Percentiles rank a stretch among this genome's conserved stretches.
Evolutionary conservation across 2,797 vertebrate genomes (phyloP).

Genomic region (Coregonus suidteri): DNA sequence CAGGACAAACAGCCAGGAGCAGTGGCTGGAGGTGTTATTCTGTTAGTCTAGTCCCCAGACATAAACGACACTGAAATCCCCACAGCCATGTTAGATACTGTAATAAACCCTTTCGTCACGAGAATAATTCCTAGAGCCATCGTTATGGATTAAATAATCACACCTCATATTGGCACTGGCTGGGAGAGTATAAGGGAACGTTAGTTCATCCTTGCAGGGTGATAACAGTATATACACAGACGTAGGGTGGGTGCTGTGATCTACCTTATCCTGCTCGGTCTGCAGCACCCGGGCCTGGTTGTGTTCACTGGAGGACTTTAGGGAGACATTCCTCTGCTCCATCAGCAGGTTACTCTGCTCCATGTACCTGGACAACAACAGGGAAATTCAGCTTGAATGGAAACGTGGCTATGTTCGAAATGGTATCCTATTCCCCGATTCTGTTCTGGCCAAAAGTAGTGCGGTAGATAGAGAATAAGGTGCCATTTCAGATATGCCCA

Average conservation of each 20-base stretch:
- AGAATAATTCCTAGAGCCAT: not conserved
- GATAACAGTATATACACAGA: not conserved
- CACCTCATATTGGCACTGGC: not conserved
- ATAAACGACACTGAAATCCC: not conserved
- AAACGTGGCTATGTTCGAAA: not conserved
- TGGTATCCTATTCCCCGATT: not conserved
- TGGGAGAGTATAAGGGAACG: not conserved
- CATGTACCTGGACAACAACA: slow-evolving; percentile 77
- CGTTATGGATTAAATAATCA: not conserved
- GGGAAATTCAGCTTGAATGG: not conserved
- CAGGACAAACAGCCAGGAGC: slow-evolving; percentile 15
- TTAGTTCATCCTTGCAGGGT: not conserved
- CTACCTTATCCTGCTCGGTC: slow-evolving; percentile 94
- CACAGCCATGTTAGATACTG: not conserved
- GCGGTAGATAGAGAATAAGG: not conserved
- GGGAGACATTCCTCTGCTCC: slow-evolving; percentile 90
- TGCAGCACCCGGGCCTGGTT: slow-evolving; percentile 88
- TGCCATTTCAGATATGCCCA: not conserved
- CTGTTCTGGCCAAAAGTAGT: too few relatives aligned
- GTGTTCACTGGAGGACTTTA: slow-evolving; percentile 86
- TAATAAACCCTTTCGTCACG: not conserved
- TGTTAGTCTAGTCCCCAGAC: not conserved
- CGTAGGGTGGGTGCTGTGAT: not conserved
- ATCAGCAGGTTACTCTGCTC: slow-evolving; percentile 92
- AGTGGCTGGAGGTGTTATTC: not conserved